Evolutionary conservation across 2,113 vertebrate species (phyloP).

Genomic region (Corvus moneduloides): DNA sequence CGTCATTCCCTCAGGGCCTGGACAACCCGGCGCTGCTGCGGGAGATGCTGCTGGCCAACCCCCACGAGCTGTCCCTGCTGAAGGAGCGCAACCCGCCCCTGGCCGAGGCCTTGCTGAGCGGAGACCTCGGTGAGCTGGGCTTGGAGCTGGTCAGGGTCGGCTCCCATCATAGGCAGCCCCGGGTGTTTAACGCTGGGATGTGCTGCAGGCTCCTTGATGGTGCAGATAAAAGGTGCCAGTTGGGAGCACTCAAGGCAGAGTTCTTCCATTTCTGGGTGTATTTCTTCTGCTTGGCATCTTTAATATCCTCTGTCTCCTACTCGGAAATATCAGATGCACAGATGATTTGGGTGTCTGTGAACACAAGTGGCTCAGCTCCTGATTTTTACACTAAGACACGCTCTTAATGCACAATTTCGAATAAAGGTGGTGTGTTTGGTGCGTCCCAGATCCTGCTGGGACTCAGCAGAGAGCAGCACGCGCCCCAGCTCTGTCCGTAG

Average conservation of each 20-base stretch:
- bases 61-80: slow-evolving; percentile 94
- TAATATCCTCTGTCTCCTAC: background rate
- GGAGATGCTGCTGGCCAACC: slow-evolving; percentile 94
- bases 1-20: slow-evolving; percentile 84
- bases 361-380: background rate
- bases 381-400: background rate
- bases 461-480: background rate
- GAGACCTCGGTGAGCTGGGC: slow-evolving; percentile 86
- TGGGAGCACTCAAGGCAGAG: background rate
- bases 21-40: slow-evolving; percentile 91
- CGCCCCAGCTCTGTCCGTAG: accelerated
- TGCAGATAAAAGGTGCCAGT: background rate
- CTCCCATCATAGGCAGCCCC: background rate
- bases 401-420: background rate
- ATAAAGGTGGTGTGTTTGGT: background rate
- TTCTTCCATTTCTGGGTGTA: background rate
- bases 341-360: background rate
- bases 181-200: background rate
- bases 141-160: background rate
- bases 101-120: slow-evolving; percentile 94
- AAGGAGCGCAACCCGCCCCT: slow-evolving; percentile 95
- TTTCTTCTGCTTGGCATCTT: background rate
- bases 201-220: background rate
- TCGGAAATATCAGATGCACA: background rate
- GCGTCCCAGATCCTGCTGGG: background rate